Conservation (phyloP, 2,797 vertebrate genomes). For the Heteromormyrus szaboi region DNA sequence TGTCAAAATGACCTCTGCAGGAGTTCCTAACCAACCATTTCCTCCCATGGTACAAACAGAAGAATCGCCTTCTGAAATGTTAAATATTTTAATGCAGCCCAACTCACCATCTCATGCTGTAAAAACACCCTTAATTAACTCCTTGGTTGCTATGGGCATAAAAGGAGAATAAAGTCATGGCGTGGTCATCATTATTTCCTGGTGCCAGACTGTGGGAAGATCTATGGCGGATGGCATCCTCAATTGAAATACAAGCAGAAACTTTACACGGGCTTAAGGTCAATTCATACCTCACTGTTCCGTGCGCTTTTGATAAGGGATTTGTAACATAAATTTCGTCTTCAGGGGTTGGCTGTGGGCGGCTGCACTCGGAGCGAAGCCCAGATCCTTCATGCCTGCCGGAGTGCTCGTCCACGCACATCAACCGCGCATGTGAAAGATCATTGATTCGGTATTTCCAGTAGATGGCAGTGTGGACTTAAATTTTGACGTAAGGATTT, state of each 20-base stretch:
- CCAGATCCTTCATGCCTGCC: neutral
- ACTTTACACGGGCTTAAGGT: neutral
- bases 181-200: neutral
- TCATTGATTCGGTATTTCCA: neutral
- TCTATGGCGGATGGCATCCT: neutral
- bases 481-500: neutral
- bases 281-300: neutral
- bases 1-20: neutral
- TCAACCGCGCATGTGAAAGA: neutral
- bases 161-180: neutral
- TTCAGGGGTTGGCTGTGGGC: neutral
- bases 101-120: neutral
- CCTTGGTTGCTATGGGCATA: neutral
- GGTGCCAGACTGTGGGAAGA: neutral
- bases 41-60: neutral
- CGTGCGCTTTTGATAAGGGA: neutral
- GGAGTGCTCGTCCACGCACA: neutral
- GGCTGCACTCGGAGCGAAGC: neutral
- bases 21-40: neutral
- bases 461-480: neutral
- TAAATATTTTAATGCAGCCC: neutral
- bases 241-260: neutral
- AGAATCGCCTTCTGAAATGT: neutral
- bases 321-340: neutral
- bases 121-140: neutral